Evolutionary conservation across 1,140 invertebrate genomes (phyloP), one percentile per base, ranked within the genome.

Genomic region (Drosophila biarmipes): DNA sequence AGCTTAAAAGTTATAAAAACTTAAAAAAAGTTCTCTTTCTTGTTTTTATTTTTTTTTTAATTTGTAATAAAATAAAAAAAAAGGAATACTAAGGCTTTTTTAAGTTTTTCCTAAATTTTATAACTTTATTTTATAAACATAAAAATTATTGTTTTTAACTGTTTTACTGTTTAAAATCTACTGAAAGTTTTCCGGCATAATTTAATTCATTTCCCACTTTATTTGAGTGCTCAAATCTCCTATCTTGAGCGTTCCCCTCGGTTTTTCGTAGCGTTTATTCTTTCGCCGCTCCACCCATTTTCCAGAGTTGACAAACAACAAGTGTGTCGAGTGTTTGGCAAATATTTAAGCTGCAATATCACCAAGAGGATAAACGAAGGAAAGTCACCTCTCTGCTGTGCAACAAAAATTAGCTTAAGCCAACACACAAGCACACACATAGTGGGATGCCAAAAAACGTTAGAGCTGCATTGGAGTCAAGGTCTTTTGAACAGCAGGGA

Each of bases 271-370:
- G 34, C 35, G 12, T 17, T 51, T 19, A 35, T 38, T 19, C 55
- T 14, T 31, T 11, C 42, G 14, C 5, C 45, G 35, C 35, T 17
- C 29, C 48, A n/a, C 6, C 10, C 67, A 49, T 37, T 15, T 49
- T 51, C 31, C 66, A 51, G 45, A 59, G 66, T 59, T 52, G 54
- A 56, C 55, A 76, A 55, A 75, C 73, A 75, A 66, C 73, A 81
- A 81, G 78, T 77, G 78, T 78, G 79, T 82, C 80, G 69, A 78
- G 74, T 66, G 63, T 74, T 78, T 57, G 46, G 55, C 51, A 82
- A 82, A 82, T 82, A 78, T 82, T 82, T 78, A 54, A 64, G 51
- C 37, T 68, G 79, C 57, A 71, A 80, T 68, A 57, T 73, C 57
- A 45, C 21, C n/a, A 42, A 31, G 48, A 45, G 52, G 55, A 58